These are phyloP conservation scores for Choloepus didactylus DNA, from an alignment of 2,797 vertebrate species.

Conservation along the genomic window DNA sequence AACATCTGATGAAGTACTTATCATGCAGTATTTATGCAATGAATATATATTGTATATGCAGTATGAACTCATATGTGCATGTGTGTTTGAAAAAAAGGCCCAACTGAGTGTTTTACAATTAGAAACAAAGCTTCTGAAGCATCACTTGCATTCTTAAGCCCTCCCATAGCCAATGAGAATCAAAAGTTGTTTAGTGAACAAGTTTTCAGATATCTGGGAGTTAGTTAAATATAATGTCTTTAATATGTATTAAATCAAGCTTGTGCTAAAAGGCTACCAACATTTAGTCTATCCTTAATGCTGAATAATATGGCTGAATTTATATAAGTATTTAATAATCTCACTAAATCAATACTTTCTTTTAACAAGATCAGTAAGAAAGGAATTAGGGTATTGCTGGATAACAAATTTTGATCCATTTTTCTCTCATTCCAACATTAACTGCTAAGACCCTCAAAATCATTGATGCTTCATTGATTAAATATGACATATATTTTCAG, in stretches of 20 bases:
- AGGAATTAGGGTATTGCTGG: neutral
- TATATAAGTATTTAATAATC: neutral
- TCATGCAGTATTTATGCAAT: neutral
- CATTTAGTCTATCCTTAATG: neutral
- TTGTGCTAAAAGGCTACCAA: neutral
- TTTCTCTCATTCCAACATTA: neutral
- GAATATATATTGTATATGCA: neutral
- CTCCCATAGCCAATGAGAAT: neutral
- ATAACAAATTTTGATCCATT: neutral
- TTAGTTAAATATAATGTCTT: neutral
- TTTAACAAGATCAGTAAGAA: neutral
- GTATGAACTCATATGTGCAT: neutral
- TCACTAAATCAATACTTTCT: conserved; percentile 8
- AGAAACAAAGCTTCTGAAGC: neutral
- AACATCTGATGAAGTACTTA: neutral
- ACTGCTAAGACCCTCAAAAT: neutral
- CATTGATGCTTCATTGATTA: neutral
- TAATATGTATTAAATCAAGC: neutral
- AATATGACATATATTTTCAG: neutral
- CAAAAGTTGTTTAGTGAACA: neutral
- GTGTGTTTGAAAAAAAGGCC: neutral
- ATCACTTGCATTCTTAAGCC: neutral
- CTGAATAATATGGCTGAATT: conserved; percentile 2
- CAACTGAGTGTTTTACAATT: neutral
- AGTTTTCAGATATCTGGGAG: neutral